Evolutionary conservation across 2,797 vertebrate genomes (phyloP), one percentile per base, ranked within the genome.

Genomic region (Fistularia commersonii): DNA sequence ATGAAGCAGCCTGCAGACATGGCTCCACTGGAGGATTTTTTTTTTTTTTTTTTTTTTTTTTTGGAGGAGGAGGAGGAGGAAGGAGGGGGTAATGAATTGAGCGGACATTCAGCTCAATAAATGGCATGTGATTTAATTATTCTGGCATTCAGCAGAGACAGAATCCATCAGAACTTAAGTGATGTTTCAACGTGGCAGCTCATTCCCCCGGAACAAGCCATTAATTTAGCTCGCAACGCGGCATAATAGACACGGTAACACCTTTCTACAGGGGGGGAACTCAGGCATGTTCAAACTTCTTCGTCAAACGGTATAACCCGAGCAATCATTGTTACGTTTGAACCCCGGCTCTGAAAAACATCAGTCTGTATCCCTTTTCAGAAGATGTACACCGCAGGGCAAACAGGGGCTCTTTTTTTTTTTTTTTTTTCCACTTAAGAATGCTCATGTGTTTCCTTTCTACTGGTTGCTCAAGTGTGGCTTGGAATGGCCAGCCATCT

Each of bases 241-340:
- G 52, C 43, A 47, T 54, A 35, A 66, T 62, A 74, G 64, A 76
- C 51, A 66, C 54, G 62, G 61, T 61, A 55, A 41, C 47, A 69
- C 39, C 36, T 68, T 69, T 56, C 48, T 23, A 35, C 72, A 68
- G 71, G 60, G 69, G 59, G 77, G 54, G 85, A 89, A 80, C 85
- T 85, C 77, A 71, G 54, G 77, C 70, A 64, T 64, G 76, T 60
- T 86, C 76, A 69, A 66, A 65, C 59, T 77, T 63, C 71, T 70
- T 41, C 82, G 79, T 81, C 75, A 82, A 76, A 79, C 45, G 54
- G 42, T 65, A 64, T 39, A 57, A 73, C 53, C 58, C 35, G 12
- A 60, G 71, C 73, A 71, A 51, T 74, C 54, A 47, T 49, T 59
- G 64, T 55, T 13, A 75, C 63, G 51, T 43, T 43, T 69, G 58